Percentiles rank a stretch among this genome's conserved stretches.
Conservation (phyloP, 2,888 invertebrate species). For the Pomacea canaliculata region DNA sequence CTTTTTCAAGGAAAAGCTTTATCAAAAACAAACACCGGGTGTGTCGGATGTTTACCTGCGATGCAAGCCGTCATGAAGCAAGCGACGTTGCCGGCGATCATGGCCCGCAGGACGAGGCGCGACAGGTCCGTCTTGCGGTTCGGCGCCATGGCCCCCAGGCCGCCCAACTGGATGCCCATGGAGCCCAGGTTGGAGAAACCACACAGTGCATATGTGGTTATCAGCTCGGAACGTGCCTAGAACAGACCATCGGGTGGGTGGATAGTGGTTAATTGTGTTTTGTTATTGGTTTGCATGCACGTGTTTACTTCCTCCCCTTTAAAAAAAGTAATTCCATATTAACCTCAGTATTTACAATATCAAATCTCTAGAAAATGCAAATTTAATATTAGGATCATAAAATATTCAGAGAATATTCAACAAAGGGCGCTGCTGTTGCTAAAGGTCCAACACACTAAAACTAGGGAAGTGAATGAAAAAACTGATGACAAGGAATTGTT, state of each 20-base stretch:
- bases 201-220: conserved; percentile 63
- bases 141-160: conserved; percentile 55
- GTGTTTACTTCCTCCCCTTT: background rate
- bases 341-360: too few species aligned
- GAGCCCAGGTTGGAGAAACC: conserved; percentile 65
- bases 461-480: too few species aligned
- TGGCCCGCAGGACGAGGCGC: conserved; percentile 56
- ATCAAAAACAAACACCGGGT: too few species aligned
- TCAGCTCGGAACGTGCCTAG: conserved; percentile 54
- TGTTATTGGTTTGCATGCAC: background rate
- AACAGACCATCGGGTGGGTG: background rate
- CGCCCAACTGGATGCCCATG: conserved; percentile 60
- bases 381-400: too few species aligned
- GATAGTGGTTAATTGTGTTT: background rate
- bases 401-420: too few species aligned
- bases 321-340: background rate
- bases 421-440: too few species aligned
- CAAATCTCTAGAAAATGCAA: too few species aligned
- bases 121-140: conserved; percentile 48
- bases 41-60: conserved; percentile 47
- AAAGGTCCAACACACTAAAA: too few species aligned
- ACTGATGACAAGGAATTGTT: too few species aligned
- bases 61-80: conserved; percentile 68
- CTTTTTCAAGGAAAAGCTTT: too few species aligned
- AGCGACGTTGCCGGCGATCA: conserved; percentile 67